Evolutionary conservation across 2,113 vertebrate species (phyloP).

Genomic region (Rhizomys pruinosus): DNA sequence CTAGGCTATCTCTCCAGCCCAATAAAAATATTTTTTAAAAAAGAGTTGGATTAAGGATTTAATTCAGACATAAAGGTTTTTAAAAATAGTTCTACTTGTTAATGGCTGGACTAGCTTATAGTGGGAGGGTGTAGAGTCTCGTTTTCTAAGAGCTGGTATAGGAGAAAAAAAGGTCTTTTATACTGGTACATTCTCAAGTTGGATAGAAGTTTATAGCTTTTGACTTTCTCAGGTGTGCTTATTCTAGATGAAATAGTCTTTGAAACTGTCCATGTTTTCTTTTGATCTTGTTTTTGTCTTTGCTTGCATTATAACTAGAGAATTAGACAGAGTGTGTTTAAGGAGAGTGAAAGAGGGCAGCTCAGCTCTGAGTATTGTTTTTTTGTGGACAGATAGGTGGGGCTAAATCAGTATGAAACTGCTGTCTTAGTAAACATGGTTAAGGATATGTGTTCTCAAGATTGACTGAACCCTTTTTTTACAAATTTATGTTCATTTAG

Average conservation of each 20-base stretch:
- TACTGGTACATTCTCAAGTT: not conserved
- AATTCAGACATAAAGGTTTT: conserved; percentile 33
- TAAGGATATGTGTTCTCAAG: not conserved
- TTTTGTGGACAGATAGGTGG: not conserved
- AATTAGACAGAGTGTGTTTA: not conserved
- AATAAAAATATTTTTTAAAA: too few relatives aligned
- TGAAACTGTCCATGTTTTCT: not conserved
- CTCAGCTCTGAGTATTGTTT: not conserved
- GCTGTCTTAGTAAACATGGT: not conserved
- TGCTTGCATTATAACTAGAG: not conserved
- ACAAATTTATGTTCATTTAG: not conserved
- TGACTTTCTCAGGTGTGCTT: not conserved
- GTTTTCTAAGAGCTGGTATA: conserved; percentile 19
- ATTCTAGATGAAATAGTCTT: conserved; percentile 22
- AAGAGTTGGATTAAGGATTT: conserved; percentile 36
- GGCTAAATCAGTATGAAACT: not conserved
- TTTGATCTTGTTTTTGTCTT: conserved; percentile 33
- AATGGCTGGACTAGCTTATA: conserved; percentile 7
- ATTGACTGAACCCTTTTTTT: conserved; percentile 9
- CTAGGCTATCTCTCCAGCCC: too few relatives aligned
- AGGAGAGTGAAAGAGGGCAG: not conserved
- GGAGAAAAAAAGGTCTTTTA: not conserved
- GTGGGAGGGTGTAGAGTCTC: not conserved
- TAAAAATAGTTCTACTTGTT: conserved; percentile 14
- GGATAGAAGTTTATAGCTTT: not conserved